These are phyloP conservation scores for Molossus alvarezi DNA, from an alignment of 2,797 vertebrate species.

Conservation along the genomic window DNA sequence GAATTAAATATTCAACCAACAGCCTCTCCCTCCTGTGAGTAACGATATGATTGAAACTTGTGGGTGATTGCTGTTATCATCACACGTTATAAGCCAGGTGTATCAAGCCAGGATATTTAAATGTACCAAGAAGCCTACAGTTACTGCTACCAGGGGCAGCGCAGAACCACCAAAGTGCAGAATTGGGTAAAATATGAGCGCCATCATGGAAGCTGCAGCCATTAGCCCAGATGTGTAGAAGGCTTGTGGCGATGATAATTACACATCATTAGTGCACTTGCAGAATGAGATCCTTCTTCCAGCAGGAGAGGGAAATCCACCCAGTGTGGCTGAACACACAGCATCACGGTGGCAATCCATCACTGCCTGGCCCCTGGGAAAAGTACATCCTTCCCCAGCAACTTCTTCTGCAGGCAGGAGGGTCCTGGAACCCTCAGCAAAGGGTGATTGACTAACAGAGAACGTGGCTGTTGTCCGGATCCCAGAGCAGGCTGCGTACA, in stretches of 20 bases:
- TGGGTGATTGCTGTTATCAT: neutral
- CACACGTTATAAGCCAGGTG: slow-evolving; percentile 44
- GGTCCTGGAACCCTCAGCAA: neutral
- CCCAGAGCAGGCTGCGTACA: neutral
- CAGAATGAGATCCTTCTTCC: slow-evolving; percentile 4
- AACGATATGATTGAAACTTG: slow-evolving; percentile 62
- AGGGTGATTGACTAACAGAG: neutral
- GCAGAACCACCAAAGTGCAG: slow-evolving; percentile 49
- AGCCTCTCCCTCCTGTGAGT: slow-evolving; percentile 50
- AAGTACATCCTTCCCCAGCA: neutral
- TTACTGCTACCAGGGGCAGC: slow-evolving; percentile 29
- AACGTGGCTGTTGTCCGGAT: neutral
- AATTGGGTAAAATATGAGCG: slow-evolving; percentile 63
- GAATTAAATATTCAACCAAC: slow-evolving; percentile 65
- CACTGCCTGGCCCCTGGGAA: neutral
- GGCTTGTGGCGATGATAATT: slow-evolving; percentile 68
- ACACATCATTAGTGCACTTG: slow-evolving; percentile 32
- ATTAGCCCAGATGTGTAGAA: slow-evolving; percentile 64
- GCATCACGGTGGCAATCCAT: neutral
- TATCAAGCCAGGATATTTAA: slow-evolving; percentile 51
- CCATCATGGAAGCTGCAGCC: slow-evolving; percentile 43
- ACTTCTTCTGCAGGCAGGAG: neutral
- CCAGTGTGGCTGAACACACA: neutral
- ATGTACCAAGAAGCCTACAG: slow-evolving; percentile 68
- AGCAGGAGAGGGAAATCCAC: neutral